Conservation (phyloP, 1,140 invertebrate genomes). For the Venturia canescens region DNA sequence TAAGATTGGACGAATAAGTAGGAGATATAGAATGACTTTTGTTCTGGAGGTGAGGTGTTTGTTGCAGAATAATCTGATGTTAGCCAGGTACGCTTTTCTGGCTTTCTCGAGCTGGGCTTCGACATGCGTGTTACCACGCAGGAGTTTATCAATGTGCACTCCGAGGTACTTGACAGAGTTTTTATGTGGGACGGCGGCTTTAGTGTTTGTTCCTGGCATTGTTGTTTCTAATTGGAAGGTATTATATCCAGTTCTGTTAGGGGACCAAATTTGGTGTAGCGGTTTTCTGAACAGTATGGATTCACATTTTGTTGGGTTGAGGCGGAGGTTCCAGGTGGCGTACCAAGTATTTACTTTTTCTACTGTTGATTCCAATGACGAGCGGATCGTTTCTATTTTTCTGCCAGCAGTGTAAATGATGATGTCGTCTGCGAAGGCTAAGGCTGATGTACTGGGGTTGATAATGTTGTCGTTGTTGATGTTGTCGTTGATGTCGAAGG, state of each 20-base stretch:
- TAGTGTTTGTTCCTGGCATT: neutral
- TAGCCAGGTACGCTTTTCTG: neutral
- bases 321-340: constrained; percentile 37
- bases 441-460: neutral
- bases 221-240: constrained; percentile 22
- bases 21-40: constrained; percentile 49
- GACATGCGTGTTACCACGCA: constrained; percentile 2
- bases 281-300: constrained; percentile 45
- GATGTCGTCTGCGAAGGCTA: constrained; percentile 46
- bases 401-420: constrained; percentile 29
- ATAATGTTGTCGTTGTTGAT: too few species aligned
- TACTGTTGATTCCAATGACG: constrained; percentile 20
- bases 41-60: constrained; percentile 32
- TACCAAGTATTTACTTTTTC: constrained; percentile 37
- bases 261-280: neutral
- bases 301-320: constrained; percentile 45
- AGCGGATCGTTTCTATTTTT: neutral
- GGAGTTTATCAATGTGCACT: neutral
- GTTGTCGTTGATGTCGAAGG: constrained; percentile 1
- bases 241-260: neutral
- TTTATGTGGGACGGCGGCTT: neutral
- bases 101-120: neutral
- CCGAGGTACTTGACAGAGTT: constrained; percentile 18
- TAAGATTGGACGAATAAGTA: constrained; percentile 50
- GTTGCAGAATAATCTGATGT: constrained; percentile 31